Conservation (phyloP, 1,140 invertebrate species). For the Carcinoscorpius rotundicauda region DNA sequence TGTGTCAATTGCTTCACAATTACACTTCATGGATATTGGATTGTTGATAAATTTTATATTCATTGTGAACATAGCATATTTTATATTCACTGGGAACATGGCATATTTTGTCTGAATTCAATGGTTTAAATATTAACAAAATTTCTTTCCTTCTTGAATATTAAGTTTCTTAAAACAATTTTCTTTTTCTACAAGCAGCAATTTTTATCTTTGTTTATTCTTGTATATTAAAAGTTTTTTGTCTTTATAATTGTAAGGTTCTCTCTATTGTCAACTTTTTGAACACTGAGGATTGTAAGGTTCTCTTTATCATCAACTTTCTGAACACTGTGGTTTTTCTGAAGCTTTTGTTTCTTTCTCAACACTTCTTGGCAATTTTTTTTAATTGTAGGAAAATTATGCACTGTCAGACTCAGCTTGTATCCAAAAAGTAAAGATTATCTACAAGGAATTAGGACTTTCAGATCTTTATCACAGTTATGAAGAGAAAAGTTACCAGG, state of each 20-base stretch:
- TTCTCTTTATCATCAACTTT: neutral
- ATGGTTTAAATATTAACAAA: too few species aligned
- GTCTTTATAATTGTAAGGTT: neutral
- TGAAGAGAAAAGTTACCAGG: constrained; percentile 4
- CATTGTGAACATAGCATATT: too few species aligned
- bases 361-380: neutral
- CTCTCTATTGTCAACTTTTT: neutral
- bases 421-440: constrained; percentile 9
- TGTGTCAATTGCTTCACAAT: too few species aligned
- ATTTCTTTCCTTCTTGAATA: too few species aligned
- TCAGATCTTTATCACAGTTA: constrained; percentile 8
- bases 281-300: neutral
- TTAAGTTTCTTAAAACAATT: too few species aligned
- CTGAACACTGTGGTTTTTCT: neutral
- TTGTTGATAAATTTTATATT: too few species aligned
- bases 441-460: constrained; percentile 16
- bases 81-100: too few species aligned
- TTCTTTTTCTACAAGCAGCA: too few species aligned
- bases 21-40: too few species aligned
- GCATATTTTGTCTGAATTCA: too few species aligned
- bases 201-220: too few species aligned
- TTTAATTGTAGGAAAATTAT: constrained; percentile 13
- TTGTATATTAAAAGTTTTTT: too few species aligned
- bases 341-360: neutral
- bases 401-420: neutral